These are phyloP conservation scores for Uropetala carovei DNA, from an alignment of 2,888 invertebrate genomes.

Conservation along the genomic window DNA sequence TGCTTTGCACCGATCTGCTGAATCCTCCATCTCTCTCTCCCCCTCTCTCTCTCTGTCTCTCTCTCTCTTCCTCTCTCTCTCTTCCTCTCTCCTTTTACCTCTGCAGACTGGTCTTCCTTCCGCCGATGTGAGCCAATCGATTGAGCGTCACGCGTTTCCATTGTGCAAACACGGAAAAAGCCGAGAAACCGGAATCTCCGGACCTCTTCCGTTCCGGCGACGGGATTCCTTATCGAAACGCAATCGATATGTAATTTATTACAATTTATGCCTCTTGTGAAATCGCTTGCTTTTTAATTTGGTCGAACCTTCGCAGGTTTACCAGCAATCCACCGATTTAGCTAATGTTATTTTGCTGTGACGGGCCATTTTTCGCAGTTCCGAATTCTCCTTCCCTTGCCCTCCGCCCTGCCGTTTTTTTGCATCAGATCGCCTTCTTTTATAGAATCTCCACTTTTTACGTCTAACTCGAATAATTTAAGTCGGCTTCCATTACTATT, in stretches of 20 bases:
- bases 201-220: neutral
- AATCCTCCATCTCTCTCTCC: neutral
- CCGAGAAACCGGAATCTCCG: neutral
- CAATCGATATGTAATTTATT: neutral
- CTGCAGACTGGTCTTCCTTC: neutral
- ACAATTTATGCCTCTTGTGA: neutral
- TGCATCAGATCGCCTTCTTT: too few relatives aligned
- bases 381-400: too few relatives aligned
- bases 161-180: conserved; percentile 24
- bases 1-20: neutral
- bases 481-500: too few relatives aligned
- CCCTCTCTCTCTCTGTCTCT: too few relatives aligned
- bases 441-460: too few relatives aligned
- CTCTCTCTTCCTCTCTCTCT: too few relatives aligned
- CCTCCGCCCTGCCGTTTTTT: too few relatives aligned
- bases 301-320: neutral
- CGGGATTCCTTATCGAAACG: neutral
- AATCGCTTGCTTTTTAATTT: neutral
- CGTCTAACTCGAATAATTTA: too few relatives aligned
- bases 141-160: neutral
- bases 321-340: neutral
- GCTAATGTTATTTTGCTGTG: too few relatives aligned
- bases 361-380: too few relatives aligned
- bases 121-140: neutral
- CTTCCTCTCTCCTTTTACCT: neutral